A percentile compares a stretch with the other conserved stretches of the same genome.
These are phyloP conservation scores for Puffinus mauretanicus DNA, from an alignment of 2,113 vertebrate species.

Conservation along the genomic window DNA sequence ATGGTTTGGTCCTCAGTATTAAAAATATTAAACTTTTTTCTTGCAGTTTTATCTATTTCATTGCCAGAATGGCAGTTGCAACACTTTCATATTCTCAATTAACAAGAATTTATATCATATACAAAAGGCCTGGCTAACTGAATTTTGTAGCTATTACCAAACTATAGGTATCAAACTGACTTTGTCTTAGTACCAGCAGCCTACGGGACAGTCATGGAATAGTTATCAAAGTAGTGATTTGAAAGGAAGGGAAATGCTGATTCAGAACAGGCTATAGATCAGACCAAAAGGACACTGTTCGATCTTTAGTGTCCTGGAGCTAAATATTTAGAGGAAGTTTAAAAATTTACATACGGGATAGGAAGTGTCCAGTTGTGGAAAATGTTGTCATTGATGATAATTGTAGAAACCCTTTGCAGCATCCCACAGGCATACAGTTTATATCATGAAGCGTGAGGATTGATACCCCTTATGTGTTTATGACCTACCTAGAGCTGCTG, in stretches of 20 bases:
- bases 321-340: not conserved
- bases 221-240: not conserved
- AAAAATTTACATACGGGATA: not conserved
- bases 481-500: not conserved
- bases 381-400: not conserved
- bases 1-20: not conserved
- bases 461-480: not conserved
- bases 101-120: not conserved
- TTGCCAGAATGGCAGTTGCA: not conserved
- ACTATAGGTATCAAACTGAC: not conserved
- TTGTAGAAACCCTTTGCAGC: not conserved
- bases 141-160: not conserved
- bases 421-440: not conserved
- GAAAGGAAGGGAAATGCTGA: not conserved
- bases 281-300: not conserved
- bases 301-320: not conserved
- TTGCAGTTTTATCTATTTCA: not conserved
- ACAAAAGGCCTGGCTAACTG: not conserved
- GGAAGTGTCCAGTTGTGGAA: not conserved
- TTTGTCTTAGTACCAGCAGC: not conserved
- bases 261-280: not conserved
- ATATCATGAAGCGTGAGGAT: not conserved
- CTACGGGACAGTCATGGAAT: not conserved
- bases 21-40: not conserved
- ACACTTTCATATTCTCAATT: not conserved